These are phyloP conservation scores for Bugulina stolonifera DNA, from an alignment of 2,888 invertebrate species.

Conservation along the genomic window DNA sequence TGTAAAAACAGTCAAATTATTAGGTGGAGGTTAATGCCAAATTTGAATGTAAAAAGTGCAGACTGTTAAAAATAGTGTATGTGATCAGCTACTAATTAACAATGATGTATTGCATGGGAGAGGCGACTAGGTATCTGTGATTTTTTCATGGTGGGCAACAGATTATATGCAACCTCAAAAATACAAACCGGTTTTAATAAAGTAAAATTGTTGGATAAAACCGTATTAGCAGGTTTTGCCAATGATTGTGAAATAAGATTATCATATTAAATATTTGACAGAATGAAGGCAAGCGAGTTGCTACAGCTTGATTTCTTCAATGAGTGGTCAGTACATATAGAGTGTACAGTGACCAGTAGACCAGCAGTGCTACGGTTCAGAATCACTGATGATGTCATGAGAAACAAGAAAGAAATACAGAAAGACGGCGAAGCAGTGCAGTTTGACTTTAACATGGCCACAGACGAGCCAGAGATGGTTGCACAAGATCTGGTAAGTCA, in stretches of 20 bases:
- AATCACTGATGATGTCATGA: constrained; percentile 4
- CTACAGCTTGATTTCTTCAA: constrained; percentile 10
- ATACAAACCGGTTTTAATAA: too few relatives aligned
- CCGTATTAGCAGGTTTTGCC: too few relatives aligned
- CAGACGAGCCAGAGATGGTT: background rate
- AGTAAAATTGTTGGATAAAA: too few relatives aligned
- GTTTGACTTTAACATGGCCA: constrained; percentile 17
- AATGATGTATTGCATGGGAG: too few relatives aligned
- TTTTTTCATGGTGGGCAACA: too few relatives aligned
- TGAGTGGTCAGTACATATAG: constrained; percentile 16
- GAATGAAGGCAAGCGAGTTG: constrained; percentile 2
- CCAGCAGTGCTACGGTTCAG: constrained; percentile 1
- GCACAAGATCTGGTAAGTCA: constrained; percentile 19
- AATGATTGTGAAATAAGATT: background rate
- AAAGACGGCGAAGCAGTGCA: background rate
- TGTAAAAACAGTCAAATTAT: too few relatives aligned
- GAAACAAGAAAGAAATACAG: background rate
- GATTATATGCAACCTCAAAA: too few relatives aligned
- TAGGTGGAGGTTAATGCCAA: too few relatives aligned
- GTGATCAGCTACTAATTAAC: too few relatives aligned
- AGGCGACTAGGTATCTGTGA: too few relatives aligned
- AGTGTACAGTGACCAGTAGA: background rate
- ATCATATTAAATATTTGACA: background rate
- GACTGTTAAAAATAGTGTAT: too few relatives aligned
- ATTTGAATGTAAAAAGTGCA: too few relatives aligned